Evolutionary conservation across 2,888 invertebrate species (phyloP).

Genomic region (Dicycla oo): DNA sequence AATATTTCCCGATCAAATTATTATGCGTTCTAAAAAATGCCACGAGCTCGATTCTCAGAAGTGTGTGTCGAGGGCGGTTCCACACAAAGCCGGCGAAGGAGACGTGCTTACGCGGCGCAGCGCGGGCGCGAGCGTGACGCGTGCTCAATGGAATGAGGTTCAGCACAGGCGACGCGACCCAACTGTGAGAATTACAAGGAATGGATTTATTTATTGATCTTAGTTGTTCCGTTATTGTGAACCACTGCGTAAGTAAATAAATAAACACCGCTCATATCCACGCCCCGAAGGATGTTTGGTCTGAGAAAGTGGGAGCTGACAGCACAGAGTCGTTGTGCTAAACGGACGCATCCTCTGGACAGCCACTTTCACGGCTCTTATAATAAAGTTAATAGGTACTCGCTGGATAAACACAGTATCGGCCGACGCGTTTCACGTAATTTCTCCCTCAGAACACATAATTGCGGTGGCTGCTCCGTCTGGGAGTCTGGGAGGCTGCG

Average conservation of each 20-base stretch:
- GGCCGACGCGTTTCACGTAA: constrained; percentile 52
- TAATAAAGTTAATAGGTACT: constrained; percentile 59
- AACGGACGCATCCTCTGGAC: constrained; percentile 72
- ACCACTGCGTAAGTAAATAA: constrained; percentile 79
- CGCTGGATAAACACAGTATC: constrained; percentile 55
- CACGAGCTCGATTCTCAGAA: constrained; percentile 87
- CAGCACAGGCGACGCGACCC: constrained; percentile 80
- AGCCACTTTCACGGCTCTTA: constrained; percentile 58
- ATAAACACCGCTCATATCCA: constrained; percentile 76
- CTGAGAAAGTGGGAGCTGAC: constrained; percentile 67
- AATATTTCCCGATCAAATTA: constrained; percentile 91
- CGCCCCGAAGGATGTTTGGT: constrained; percentile 70
- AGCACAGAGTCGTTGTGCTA: constrained; percentile 69
- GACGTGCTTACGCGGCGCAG: constrained; percentile 68
- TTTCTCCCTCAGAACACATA: constrained; percentile 44
- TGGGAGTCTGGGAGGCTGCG: constrained; percentile 20
- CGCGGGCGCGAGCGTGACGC: constrained; percentile 74
- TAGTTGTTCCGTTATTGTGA: constrained; percentile 86
- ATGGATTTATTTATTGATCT: constrained; percentile 89
- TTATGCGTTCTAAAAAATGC: constrained; percentile 89
- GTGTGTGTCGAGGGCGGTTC: constrained; percentile 85
- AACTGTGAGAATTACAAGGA: constrained; percentile 89
- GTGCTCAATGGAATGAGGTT: constrained; percentile 86
- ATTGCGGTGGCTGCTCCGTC: constrained; percentile 42
- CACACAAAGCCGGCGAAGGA: constrained; percentile 82